phyloP scores from a whole-genome alignment of 2,888 invertebrate genomes.

The Copidosoma aretas region DNA sequence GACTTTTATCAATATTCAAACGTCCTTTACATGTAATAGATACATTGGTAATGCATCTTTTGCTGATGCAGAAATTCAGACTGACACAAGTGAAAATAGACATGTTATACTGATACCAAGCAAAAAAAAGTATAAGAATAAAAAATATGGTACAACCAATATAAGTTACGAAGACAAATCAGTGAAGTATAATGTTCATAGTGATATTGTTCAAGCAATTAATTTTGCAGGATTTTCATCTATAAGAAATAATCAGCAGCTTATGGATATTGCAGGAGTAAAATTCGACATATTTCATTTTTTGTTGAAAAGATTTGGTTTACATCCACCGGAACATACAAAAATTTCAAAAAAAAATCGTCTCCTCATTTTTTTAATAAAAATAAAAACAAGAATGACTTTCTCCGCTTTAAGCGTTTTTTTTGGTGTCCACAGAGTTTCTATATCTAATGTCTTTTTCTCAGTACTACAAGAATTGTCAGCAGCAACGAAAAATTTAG shows the following conservation, averaged over 20 bases:
- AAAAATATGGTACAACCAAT: conserved; percentile 4
- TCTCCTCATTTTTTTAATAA: conserved; percentile 44
- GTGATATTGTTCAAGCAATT: neutral
- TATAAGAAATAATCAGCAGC: conserved; percentile 36
- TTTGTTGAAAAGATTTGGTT: conserved; percentile 25
- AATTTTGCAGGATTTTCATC: conserved; percentile 38
- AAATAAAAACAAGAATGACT: conserved; percentile 44
- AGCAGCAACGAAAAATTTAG: conserved; percentile 14
- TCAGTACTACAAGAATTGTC: conserved; percentile 14
- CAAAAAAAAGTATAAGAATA: neutral
- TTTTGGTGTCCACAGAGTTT: conserved; percentile 40
- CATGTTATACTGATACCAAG: conserved; percentile 2
- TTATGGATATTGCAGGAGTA: conserved; percentile 38
- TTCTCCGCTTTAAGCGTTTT: conserved; percentile 42
- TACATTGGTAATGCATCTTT: neutral
- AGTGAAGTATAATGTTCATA: conserved; percentile 9
- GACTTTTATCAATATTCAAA: too few species aligned
- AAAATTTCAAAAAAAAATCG: conserved; percentile 37
- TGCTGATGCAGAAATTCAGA: too few species aligned
- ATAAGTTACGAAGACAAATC: conserved; percentile 24
- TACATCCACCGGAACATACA: conserved; percentile 22
- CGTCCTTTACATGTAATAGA: too few species aligned
- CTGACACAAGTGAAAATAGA: too few species aligned
- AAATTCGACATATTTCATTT: conserved; percentile 32
- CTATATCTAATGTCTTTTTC: conserved; percentile 41